phyloP scores from a whole-genome alignment of 2,888 invertebrate genomes.

The Nesidiocoris tenuis region DNA sequence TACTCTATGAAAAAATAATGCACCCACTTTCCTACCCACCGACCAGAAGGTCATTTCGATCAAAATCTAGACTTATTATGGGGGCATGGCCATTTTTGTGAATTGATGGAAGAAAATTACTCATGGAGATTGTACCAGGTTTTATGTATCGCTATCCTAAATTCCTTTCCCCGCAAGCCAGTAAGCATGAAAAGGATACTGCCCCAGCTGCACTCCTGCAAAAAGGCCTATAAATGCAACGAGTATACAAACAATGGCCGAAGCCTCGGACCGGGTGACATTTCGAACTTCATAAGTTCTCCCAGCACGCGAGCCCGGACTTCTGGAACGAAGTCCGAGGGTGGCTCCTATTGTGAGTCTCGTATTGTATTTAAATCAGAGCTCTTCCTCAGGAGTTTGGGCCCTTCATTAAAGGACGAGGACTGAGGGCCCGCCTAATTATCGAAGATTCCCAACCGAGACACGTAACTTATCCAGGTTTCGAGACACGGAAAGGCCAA shows the following conservation, averaged over 20 bases:
- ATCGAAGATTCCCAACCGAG: constrained; percentile 37
- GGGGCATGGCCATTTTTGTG: too few species aligned
- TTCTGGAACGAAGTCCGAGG: neutral
- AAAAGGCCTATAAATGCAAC: neutral
- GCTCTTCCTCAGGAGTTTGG: constrained; percentile 6
- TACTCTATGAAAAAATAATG: too few species aligned
- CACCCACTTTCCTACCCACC: too few species aligned
- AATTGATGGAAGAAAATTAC: too few species aligned
- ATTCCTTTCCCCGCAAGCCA: neutral
- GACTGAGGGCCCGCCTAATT: constrained; percentile 33
- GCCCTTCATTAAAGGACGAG: constrained; percentile 41
- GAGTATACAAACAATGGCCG: constrained; percentile 35
- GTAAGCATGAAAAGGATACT: neutral
- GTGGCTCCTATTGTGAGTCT: neutral
- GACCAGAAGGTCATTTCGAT: too few species aligned
- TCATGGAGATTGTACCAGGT: too few species aligned
- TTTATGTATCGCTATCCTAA: neutral
- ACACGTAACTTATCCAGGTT: constrained; percentile 42
- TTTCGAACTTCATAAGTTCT: constrained; percentile 42
- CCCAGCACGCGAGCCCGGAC: neutral
- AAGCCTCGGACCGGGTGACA: constrained; percentile 29
- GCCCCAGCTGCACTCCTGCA: neutral
- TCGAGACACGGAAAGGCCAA: too few species aligned
- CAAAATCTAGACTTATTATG: too few species aligned
- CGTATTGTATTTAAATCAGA: constrained; percentile 45